These are phyloP conservation scores for Corythaixoides concolor DNA, from an alignment of 2,113 vertebrate genomes.

Conservation along the genomic window DNA sequence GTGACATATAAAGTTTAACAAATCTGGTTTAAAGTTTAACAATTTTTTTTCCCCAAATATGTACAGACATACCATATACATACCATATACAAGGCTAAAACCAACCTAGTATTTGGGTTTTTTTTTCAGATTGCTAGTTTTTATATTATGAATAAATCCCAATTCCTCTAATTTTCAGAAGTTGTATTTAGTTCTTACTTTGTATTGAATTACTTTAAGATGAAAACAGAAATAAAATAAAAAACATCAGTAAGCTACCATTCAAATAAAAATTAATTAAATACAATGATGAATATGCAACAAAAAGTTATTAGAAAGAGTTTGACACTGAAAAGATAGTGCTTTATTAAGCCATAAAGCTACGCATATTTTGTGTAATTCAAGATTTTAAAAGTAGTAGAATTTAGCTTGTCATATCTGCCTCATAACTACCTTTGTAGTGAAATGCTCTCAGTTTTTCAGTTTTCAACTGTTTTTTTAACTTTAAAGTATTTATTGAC, in stretches of 20 bases:
- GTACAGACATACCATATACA: background rate
- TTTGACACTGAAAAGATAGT: background rate
- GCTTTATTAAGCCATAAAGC: background rate
- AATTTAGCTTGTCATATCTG: background rate
- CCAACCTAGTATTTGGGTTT: background rate
- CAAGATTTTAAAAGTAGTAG: background rate
- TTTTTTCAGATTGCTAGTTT: background rate
- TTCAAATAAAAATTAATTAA: background rate
- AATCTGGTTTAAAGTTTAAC: too few relatives aligned
- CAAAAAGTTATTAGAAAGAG: background rate
- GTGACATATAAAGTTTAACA: background rate
- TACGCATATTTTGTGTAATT: background rate
- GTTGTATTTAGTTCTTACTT: background rate
- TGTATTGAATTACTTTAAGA: background rate
- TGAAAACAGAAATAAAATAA: background rate
- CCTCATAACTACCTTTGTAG: background rate
- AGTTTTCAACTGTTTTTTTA: background rate
- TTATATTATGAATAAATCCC: background rate
- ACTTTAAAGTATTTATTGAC: background rate
- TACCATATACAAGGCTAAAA: too few relatives aligned
- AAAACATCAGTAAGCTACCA: background rate
- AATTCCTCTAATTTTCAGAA: background rate
- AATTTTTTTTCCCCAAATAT: background rate
- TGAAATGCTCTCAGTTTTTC: background rate
- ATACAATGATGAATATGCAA: background rate